Percentiles rank a stretch among this genome's conserved stretches.
phyloP scores from a whole-genome alignment of 1,140 invertebrate species.

The Apis florea region DNA sequence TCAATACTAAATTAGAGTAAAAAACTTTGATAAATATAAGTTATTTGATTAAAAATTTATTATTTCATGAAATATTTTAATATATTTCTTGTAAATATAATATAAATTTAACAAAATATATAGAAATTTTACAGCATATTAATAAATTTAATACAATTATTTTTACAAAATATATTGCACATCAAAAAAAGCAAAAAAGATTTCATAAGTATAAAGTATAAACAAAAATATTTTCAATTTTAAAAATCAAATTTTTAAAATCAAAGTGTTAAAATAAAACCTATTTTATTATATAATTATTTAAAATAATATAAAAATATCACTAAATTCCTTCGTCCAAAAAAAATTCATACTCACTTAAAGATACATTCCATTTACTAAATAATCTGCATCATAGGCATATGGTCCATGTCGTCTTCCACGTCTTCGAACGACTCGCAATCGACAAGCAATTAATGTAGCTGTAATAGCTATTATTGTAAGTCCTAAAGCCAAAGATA shows the following conservation, averaged over 20 bases:
- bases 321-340: conserved; percentile 26
- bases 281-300: background rate
- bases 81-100: conserved; percentile 9
- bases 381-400: conserved; percentile 96
- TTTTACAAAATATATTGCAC: conserved; percentile 6
- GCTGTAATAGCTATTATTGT: conserved; percentile 84
- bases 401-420: conserved; percentile 90
- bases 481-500: conserved; percentile 87
- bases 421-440: conserved; percentile 87
- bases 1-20: background rate
- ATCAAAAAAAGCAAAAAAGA: background rate
- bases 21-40: background rate
- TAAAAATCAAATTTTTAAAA: conserved; percentile 17
- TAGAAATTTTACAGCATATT: conserved; percentile 8
- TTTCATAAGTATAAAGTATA: background rate
- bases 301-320: conserved; percentile 50
- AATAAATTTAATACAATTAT: conserved; percentile 9
- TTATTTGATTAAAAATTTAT: background rate
- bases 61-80: conserved; percentile 21
- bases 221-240: background rate
- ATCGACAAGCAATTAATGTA: conserved; percentile 90
- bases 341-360: conserved; percentile 79
- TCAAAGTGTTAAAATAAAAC: background rate
- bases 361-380: conserved; percentile 98
- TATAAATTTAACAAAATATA: conserved; percentile 20